Evolutionary conservation across 2,113 vertebrate genomes (phyloP).

Genomic region (Anoura caudifer): DNA sequence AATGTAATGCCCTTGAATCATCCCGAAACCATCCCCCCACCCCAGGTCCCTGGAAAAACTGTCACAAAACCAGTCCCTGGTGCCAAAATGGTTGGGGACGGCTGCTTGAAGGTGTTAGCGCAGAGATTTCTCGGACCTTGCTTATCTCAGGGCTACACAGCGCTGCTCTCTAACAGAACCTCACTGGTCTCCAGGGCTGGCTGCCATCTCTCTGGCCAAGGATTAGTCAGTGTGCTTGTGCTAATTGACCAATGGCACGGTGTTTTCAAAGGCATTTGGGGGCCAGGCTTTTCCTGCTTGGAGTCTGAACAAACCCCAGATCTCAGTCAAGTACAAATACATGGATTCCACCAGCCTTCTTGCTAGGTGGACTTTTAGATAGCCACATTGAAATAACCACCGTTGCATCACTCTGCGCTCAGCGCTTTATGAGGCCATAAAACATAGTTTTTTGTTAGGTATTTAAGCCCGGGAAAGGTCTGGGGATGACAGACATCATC

Average conservation of each 20-base stretch:
- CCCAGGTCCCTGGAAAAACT: no score
- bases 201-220: background rate
- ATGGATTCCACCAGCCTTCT: background rate
- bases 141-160: background rate
- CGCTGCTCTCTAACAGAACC: background rate
- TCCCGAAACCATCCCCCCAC: no score
- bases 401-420: background rate
- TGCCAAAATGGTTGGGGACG: no score
- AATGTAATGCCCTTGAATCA: no score
- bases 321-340: background rate
- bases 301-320: background rate
- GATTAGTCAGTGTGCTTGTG: background rate
- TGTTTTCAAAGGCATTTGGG: background rate
- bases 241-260: background rate
- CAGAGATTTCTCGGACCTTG: background rate
- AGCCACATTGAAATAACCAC: background rate
- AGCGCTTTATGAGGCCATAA: background rate
- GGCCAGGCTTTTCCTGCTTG: background rate
- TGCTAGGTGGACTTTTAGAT: background rate
- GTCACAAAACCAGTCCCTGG: no score
- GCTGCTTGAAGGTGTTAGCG: background rate
- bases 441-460: background rate
- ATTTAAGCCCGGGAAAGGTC: background rate
- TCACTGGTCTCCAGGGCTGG: background rate
- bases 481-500: background rate